Percentiles rank a stretch among this genome's conserved stretches.
phyloP scores from a whole-genome alignment of 1,140 invertebrate species.

The Microplitis mediator region DNA sequence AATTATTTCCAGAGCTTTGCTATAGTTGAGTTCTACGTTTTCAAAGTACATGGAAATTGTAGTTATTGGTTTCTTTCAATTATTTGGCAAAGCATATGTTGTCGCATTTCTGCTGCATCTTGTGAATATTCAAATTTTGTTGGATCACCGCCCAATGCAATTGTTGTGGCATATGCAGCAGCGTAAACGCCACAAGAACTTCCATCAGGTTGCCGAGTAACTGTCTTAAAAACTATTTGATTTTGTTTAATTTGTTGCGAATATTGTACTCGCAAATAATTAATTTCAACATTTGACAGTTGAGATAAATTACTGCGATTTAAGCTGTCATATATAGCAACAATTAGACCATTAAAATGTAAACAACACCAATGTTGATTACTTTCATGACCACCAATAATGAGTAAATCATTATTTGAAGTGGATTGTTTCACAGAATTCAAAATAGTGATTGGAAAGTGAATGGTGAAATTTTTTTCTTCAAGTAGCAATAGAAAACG shows the following conservation, averaged over 20 bases:
- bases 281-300: background rate
- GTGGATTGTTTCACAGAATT: background rate
- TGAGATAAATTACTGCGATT: too few species aligned
- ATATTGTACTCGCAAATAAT: slow-evolving; percentile 16
- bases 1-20: too few species aligned
- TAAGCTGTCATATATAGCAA: slow-evolving; percentile 22
- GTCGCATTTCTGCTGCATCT: slow-evolving; percentile 20
- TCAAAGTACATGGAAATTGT: too few species aligned
- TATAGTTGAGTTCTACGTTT: too few species aligned
- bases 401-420: slow-evolving; percentile 8
- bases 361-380: slow-evolving; percentile 21
- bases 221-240: background rate
- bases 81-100: background rate
- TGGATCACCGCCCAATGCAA: slow-evolving; percentile 19
- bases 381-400: slow-evolving; percentile 11
- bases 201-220: slow-evolving; percentile 19
- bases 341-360: slow-evolving; percentile 11
- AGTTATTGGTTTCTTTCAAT: too few species aligned
- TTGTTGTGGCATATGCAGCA: slow-evolving; percentile 24
- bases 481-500: too few species aligned
- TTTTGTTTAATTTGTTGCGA: background rate
- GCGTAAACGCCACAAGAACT: slow-evolving; percentile 28
- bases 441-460: too few species aligned
- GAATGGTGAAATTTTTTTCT: too few species aligned
- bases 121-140: background rate